Base-by-base conservation (phyloP, 2,797 vertebrate genomes). In the Myiothlypis coronata region DNA sequence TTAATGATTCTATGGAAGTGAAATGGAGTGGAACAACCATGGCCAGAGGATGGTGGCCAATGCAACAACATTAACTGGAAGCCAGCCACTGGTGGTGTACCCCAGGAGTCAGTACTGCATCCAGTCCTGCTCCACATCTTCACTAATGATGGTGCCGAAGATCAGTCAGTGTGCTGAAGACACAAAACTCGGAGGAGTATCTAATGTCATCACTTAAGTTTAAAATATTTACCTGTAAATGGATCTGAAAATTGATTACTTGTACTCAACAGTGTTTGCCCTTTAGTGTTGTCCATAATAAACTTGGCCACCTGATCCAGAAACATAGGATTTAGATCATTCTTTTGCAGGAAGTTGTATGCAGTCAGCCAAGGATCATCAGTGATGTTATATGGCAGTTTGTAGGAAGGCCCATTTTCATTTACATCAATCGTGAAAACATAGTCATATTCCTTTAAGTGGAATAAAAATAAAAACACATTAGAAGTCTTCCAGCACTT, bases 251-350 rank as follows among this genome's bases (percentile, higher is more conserved):
- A 98, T 9, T 96, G 91, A 24, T 97, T 87, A 59, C 97, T 98
- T 28, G 98, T 97, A 64, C 96, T 94, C 81, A 98, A 98, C 52
- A 99, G 79, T 13, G 97, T 98, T 71, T 99, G 98, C 47, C 99
- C 99, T 97, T 99, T 99, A 50, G 99, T 99, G 96, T 99, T 99
- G 93, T 99, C 98, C 19, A 99, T 99, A 89, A 99, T 99, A 96
- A 99, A 99, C 94, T 99, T 99, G 92, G 99, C 99, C 87, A 99
- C 99, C 93, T 99, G 99, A 98, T 99, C 99, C 70, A 99, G 97
- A 97, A 99, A 99, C 98, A 99, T 98, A 47, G 99, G 98, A 96
- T 98, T 99, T 65, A 99, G 97, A 96, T 99, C 99, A 88, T 99
- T 99, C 97, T 98, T 99, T 97, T 99, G 98, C 76, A 99, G 96